Conservation (phyloP, 1,140 invertebrate species). For the Drosophila leontia region DNA sequence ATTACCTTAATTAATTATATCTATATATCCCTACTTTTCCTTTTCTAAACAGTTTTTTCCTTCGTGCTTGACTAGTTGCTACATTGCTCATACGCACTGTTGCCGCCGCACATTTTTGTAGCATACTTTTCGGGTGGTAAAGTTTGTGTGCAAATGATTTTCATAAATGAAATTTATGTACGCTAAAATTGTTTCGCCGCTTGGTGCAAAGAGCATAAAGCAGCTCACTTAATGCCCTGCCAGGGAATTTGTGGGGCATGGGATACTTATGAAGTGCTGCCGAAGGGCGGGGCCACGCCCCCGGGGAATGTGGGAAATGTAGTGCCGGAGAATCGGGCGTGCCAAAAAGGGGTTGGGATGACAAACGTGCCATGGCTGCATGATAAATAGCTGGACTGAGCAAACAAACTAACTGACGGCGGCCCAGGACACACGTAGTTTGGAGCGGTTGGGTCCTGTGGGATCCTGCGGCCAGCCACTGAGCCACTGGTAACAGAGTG, state of each 20-base stretch:
- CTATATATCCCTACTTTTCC: neutral
- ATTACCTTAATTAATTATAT: neutral
- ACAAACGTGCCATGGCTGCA: conserved; percentile 80
- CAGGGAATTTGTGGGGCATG: conserved; percentile 9
- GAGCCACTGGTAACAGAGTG: conserved; percentile 25
- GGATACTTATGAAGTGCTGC: conserved; percentile 12
- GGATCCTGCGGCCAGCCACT: conserved; percentile 48
- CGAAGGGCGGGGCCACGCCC: conserved; percentile 15
- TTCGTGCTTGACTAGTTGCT: conserved; percentile 43
- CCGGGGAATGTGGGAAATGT: conserved; percentile 7
- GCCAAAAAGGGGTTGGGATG: conserved; percentile 56
- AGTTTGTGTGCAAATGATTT: conserved; percentile 73
- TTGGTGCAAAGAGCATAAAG: conserved; percentile 65
- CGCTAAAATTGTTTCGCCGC: conserved; percentile 69
- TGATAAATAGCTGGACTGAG: conserved; percentile 69
- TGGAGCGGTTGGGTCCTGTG: conserved; percentile 37
- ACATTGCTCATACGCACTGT: conserved; percentile 67
- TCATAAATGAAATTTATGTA: conserved; percentile 80
- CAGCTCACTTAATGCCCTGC: conserved; percentile 49
- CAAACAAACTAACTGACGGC: conserved; percentile 55
- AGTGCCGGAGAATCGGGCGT: neutral
- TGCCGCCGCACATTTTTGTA: conserved; percentile 43
- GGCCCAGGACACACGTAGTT: conserved; percentile 26
- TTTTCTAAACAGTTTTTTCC: neutral
- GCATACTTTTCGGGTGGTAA: conserved; percentile 43